Evolutionary conservation across 2,797 vertebrate species (phyloP).

Genomic region (Enteromius paludinosus): DNA sequence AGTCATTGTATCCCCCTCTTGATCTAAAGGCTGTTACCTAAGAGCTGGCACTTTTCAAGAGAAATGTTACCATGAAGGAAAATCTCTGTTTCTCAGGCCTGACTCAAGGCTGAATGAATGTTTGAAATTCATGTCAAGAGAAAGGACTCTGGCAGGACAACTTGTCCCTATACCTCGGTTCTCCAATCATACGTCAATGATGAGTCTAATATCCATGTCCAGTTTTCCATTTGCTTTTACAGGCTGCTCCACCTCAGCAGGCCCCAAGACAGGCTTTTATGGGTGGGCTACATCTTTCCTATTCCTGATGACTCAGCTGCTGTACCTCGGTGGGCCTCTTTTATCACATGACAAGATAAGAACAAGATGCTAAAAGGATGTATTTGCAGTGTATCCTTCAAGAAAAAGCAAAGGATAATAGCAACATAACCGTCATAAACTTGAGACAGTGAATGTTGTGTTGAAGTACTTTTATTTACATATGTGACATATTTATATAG

Average conservation of each 20-base stretch:
- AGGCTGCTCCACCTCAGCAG: background rate
- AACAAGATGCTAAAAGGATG: background rate
- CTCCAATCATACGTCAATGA: slow-evolving; percentile 14
- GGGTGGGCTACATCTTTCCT: background rate
- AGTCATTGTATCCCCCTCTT: background rate
- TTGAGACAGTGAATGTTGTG: slow-evolving; percentile 3
- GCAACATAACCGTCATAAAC: background rate
- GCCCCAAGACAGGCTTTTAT: background rate
- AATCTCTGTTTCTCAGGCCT: slow-evolving; percentile 14
- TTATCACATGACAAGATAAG: background rate
- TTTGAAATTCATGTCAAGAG: slow-evolving; percentile 32
- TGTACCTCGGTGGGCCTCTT: background rate
- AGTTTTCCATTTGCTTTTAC: background rate
- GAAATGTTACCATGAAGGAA: slow-evolving; percentile 24
- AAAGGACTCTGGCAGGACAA: slow-evolving; percentile 46
- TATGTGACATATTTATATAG: background rate
- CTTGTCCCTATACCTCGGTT: slow-evolving; percentile 10
- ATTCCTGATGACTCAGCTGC: background rate
- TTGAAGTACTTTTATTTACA: background rate
- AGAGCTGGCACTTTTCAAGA: slow-evolving; percentile 11
- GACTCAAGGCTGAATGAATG: slow-evolving; percentile 25
- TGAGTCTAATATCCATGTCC: background rate
- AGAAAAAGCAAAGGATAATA: background rate
- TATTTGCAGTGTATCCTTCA: background rate
- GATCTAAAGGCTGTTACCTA: slow-evolving; percentile 3